Base-by-base conservation (phyloP, 30 jellyfish, hydroid and myxozoan species). In the Catostylus mosaicus region DNA sequence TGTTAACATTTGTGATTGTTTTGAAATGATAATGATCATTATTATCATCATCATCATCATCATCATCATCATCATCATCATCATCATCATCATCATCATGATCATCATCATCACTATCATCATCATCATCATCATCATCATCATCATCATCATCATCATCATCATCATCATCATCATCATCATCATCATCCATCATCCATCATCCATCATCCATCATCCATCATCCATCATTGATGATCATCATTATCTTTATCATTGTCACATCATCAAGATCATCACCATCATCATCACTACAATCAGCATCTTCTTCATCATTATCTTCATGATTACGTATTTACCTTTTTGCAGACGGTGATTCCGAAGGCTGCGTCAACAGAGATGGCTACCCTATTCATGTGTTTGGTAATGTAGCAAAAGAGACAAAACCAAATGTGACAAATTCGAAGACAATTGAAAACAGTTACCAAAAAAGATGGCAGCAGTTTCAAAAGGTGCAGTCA, bases 381-480 rank as follows among this genome's bases (percentile, higher is more conserved):
- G 92, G 92, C 2, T 82, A 45, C 33, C 92, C 92, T 5, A 43
- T 82, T 22, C 92, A 82, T 32, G 60, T 20, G 10, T 69, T 82
- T 70, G 86, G 86, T 10, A 34, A 30, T 22, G 59, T 63, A 11
- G 24, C 65, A 20, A 48, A 48, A 19, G 77, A 81, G 70, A 11
- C 91, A 30, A 26, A 36, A 2, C 60, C 65, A 7, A 59, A 56
- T 16, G 56, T 56, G 34, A 2, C 90, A 0, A 61, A 59, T 35
- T 40, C 92, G 9, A 82, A 68, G 34, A 63, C 32, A 24, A 82
- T 52, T 23, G 92, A 82, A 31, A 72, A 82, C 38, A 82, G 86
- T 61, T 82, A 82, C 45, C 92, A 82, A 46, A 68, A 72, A 61
- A 68, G 92, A 27, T 82, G 92, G 92, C 92, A 82, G 67, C 92